Conservation (phyloP, 2,797 vertebrate genomes). For the Enteromius fasciolatus region DNA sequence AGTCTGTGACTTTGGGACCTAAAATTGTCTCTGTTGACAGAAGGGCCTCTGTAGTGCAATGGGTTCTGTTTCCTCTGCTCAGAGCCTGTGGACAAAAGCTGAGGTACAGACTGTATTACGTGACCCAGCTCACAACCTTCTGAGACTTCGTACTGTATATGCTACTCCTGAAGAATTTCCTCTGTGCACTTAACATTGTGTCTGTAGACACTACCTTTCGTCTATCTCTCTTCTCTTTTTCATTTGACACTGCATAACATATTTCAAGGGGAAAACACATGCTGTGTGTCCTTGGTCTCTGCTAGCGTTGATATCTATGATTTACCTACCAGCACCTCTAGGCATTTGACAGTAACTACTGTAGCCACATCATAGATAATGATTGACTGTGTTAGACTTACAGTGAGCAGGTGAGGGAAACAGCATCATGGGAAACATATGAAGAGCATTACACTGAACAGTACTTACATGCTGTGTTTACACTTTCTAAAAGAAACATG, state of each 20-base stretch:
- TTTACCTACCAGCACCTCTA: conserved; percentile 62
- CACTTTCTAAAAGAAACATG: not conserved
- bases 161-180: conserved; percentile 28
- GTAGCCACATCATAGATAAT: conserved; percentile 35
- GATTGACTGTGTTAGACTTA: conserved; percentile 16
- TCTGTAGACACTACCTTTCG: conserved; percentile 44
- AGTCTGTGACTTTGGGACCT: conserved; percentile 64
- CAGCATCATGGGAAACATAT: not conserved
- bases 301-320: conserved; percentile 60
- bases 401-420: not conserved
- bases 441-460: not conserved
- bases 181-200: conserved; percentile 38
- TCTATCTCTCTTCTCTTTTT: conserved; percentile 50
- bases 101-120: conserved; percentile 62
- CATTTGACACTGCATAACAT: conserved; percentile 22
- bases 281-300: conserved; percentile 48
- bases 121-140: conserved; percentile 69
- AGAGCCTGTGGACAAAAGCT: conserved; percentile 55
- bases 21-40: conserved; percentile 70
- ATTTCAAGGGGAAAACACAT: conserved; percentile 42
- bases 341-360: conserved; percentile 51
- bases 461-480: not conserved
- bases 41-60: conserved; percentile 62
- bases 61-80: conserved; percentile 69
- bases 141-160: not conserved